Conservation (phyloP, 2,888 invertebrate species). For the Eudasyphora cyanicolor region DNA sequence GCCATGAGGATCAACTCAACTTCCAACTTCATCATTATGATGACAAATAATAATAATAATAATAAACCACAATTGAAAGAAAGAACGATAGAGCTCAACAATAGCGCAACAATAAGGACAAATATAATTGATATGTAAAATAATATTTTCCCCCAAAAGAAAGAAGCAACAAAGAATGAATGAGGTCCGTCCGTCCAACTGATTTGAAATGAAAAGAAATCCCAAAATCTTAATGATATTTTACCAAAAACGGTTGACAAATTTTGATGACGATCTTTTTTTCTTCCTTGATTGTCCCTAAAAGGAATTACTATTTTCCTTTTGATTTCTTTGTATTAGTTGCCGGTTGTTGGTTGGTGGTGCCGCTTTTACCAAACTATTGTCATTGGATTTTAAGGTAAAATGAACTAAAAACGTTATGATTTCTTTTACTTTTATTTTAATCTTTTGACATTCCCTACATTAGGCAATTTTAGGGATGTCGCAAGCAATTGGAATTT, state of each 20-base stretch:
- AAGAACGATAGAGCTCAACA: slow-evolving; percentile 35
- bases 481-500: not conserved
- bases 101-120: slow-evolving; percentile 70
- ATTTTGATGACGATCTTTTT: slow-evolving; percentile 42
- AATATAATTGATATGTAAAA: slow-evolving; percentile 79
- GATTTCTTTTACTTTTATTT: not conserved
- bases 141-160: slow-evolving; percentile 74
- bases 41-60: slow-evolving; percentile 34
- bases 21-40: slow-evolving; percentile 40
- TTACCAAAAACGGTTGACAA: slow-evolving; percentile 60
- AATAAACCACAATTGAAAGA: slow-evolving; percentile 37
- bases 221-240: slow-evolving; percentile 56
- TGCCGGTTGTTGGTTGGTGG: slow-evolving; percentile 47
- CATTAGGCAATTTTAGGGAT: not conserved
- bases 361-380: slow-evolving; percentile 57
- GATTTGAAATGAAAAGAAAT: no score
- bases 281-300: slow-evolving; percentile 7
- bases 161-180: slow-evolving; percentile 53
- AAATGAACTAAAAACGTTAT: slow-evolving; percentile 43
- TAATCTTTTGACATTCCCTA: not conserved
- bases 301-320: slow-evolving; percentile 17
- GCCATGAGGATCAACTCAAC: slow-evolving; percentile 24
- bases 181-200: no score
- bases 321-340: not conserved
- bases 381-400: slow-evolving; percentile 36